phyloP scores from a whole-genome alignment of 2,113 vertebrate genomes.

The Lampris megalopsis region DNA sequence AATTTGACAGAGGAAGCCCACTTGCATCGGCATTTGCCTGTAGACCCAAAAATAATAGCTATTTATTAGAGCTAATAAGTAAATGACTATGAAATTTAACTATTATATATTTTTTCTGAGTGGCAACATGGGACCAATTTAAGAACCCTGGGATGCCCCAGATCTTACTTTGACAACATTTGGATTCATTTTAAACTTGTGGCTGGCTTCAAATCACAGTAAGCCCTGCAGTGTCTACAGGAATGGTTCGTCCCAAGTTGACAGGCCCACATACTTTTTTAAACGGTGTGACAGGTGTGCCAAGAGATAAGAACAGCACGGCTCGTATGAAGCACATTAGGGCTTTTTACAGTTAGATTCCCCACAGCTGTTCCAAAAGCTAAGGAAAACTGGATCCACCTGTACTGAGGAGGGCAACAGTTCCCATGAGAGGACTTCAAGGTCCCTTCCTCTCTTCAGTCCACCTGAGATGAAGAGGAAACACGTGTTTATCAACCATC shows the following conservation, averaged over 20 bases:
- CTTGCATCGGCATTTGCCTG: too few relatives aligned
- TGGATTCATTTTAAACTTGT: not conserved
- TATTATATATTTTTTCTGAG: not conserved
- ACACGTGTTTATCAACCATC: constrained; percentile 39
- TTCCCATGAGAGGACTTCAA: constrained; percentile 15
- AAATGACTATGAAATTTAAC: too few relatives aligned
- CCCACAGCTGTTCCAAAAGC: constrained; percentile 30
- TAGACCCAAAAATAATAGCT: too few relatives aligned
- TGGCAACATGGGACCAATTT: not conserved
- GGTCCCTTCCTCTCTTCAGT: constrained; percentile 19
- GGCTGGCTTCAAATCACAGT: not conserved
- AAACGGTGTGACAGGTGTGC: constrained; percentile 2
- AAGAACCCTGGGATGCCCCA: not conserved
- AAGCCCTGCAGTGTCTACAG: not conserved
- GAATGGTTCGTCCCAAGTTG: not conserved
- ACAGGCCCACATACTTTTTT: not conserved
- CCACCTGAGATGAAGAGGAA: constrained; percentile 24
- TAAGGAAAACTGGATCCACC: constrained; percentile 56
- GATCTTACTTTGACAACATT: not conserved
- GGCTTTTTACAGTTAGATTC: constrained; percentile 47
- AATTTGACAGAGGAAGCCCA: too few relatives aligned
- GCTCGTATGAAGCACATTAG: constrained; percentile 54
- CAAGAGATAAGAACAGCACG: constrained; percentile 8
- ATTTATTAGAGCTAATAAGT: too few relatives aligned
- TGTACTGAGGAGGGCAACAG: constrained; percentile 13